Conservation (phyloP, 2,888 invertebrate genomes). For the Tryphoninae sp. region DNA sequence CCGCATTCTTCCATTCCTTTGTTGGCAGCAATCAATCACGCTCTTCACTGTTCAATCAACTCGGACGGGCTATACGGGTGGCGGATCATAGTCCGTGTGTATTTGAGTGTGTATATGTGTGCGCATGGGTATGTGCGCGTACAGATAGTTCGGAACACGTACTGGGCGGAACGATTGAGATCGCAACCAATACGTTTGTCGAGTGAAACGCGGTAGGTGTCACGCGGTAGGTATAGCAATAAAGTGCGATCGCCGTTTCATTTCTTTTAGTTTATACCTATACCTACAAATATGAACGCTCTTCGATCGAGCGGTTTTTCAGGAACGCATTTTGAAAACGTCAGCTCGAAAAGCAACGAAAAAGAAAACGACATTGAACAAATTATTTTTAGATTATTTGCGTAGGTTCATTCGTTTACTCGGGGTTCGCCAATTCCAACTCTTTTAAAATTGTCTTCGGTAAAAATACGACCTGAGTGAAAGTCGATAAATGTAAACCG, state of each 20-base stretch:
- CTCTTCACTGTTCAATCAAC: slow-evolving; percentile 60
- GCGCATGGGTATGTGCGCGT: slow-evolving; percentile 1
- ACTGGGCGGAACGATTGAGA: slow-evolving; percentile 52
- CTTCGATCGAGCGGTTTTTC: not conserved
- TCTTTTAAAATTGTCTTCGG: too few species aligned
- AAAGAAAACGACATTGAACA: too few species aligned
- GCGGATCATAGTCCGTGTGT: slow-evolving; percentile 23
- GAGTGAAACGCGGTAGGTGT: slow-evolving; percentile 40
- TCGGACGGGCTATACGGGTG: slow-evolving; percentile 37
- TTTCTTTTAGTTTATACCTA: slow-evolving; percentile 2
- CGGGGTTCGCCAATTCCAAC: too few species aligned
- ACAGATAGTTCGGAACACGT: slow-evolving; percentile 41
- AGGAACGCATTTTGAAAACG: too few species aligned
- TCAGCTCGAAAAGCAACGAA: too few species aligned
- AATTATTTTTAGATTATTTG: too few species aligned
- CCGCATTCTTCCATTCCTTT: slow-evolving; percentile 43
- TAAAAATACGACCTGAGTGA: too few species aligned
- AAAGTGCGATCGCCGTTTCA: slow-evolving; percentile 17
- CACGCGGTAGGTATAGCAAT: slow-evolving; percentile 18
- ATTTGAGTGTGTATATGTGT: not conserved
- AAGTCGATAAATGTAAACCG: too few species aligned
- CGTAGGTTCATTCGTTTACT: too few species aligned
- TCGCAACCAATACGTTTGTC: slow-evolving; percentile 35
- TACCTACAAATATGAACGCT: not conserved
- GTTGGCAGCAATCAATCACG: slow-evolving; percentile 61